Evolutionary conservation across 2,888 invertebrate genomes (phyloP), one percentile per base, ranked within the genome.

Genomic region (Linyphia triangularis): DNA sequence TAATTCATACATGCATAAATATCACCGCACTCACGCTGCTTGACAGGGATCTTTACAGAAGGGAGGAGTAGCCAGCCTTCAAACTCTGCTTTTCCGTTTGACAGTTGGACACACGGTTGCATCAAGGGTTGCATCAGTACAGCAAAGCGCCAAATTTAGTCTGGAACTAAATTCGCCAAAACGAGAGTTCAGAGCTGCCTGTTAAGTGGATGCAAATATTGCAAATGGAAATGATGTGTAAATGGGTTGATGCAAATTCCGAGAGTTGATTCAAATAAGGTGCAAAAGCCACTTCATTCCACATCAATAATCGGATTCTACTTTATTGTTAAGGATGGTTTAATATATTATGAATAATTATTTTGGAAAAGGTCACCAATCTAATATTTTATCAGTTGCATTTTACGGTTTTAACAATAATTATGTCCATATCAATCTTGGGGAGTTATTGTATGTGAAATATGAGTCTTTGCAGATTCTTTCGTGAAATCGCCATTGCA

Each of bases 41-140:
- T 13, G 24, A 63, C 22, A 33, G 28, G 24, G 37, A 63, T 51
- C 63, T 67, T 65, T 30, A 16, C 24, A 22, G 24, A 13, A 30
- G 40, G 78, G 28, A 57, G 78, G 28, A 65, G n/a, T 5, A 40
- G 22, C 61, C 24, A 4, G 57, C 5, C 19, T 37, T 77, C 63
- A 67, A 78, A 67, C 51, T 43, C 63, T 19, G 78, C 78, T 30
- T 51, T 30, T 9, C 19, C 40, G 22, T 78, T 78, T 78, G 78
- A 78, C 78, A 78, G 65, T 51, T 67, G 65, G 77, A 61, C 61
- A 26, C 61, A 30, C 16, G n/a, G 30, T 30, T 59, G 33, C 30
- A 30, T 6, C 16, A 19, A 51, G 63, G 73, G 73, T 73, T 73
- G 30, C 70, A 43, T 16, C 63, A 28, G n/a, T 6, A 7, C 28